Conservation (phyloP, 2,888 invertebrate species). For the Parasteatoda lunata region DNA sequence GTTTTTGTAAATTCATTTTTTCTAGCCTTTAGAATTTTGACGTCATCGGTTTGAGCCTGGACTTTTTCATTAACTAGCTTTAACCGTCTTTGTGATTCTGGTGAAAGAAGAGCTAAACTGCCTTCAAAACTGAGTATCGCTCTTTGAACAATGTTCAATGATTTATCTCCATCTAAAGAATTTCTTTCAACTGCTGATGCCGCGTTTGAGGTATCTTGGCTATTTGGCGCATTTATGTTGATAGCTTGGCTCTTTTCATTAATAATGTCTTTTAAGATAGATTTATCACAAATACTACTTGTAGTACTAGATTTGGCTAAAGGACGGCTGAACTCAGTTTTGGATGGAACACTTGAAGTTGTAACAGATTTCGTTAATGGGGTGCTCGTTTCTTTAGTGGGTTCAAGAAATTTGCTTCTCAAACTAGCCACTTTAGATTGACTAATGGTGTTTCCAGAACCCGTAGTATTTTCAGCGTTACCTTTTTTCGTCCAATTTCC, state of each 20-base stretch:
- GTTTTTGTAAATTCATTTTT: slow-evolving; percentile 1
- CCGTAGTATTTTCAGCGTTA: background rate
- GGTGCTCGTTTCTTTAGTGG: slow-evolving; percentile 9
- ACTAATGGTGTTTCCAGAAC: slow-evolving; percentile 14
- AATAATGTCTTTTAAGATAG: slow-evolving; percentile 19
- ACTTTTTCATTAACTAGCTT: slow-evolving; percentile 60
- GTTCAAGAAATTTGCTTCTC: slow-evolving; percentile 52
- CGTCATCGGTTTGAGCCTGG: slow-evolving; percentile 55
- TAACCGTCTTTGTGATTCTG: slow-evolving; percentile 56
- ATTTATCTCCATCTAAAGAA: slow-evolving; percentile 38
- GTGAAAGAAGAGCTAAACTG: slow-evolving; percentile 60
- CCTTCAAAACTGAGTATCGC: slow-evolving; percentile 67
- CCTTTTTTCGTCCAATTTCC: slow-evolving; percentile 61
- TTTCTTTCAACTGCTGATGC: background rate
- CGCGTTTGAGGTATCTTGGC: background rate
- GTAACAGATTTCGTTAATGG: slow-evolving; percentile 55
- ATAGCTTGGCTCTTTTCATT: background rate
- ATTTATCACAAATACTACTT: slow-evolving; percentile 57
- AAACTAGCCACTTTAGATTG: slow-evolving; percentile 60
- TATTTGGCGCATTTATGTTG: background rate
- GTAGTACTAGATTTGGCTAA: slow-evolving; percentile 63
- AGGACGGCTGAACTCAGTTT: slow-evolving; percentile 36
- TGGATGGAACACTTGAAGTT: slow-evolving; percentile 45
- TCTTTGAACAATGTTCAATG: slow-evolving; percentile 63
- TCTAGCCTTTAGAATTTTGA: slow-evolving; percentile 47